These are phyloP conservation scores for Chelonus insularis DNA, from an alignment of 1,140 invertebrate species.

Conservation along the genomic window DNA sequence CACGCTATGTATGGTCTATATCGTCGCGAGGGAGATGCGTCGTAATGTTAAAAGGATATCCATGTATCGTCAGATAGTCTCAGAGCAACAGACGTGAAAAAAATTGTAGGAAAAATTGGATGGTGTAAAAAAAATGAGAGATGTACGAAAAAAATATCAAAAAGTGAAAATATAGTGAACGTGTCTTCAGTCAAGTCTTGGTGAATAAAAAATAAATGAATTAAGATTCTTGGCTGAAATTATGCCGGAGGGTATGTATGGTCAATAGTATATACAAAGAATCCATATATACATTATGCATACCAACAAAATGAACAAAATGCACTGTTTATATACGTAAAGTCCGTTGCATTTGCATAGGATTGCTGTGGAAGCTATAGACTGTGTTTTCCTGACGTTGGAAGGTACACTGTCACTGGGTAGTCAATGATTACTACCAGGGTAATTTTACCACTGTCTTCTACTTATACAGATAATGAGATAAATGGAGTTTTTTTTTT, in stretches of 20 bases:
- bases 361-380: slow-evolving; percentile 7
- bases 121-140: not conserved
- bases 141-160: not conserved
- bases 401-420: not conserved
- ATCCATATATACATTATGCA: slow-evolving; percentile 6
- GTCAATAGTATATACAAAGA: not conserved
- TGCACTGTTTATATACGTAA: slow-evolving; percentile 8
- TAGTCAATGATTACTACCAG: too few relatives aligned
- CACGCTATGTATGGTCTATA: slow-evolving; percentile 4
- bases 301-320: slow-evolving; percentile 12
- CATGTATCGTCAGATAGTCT: slow-evolving; percentile 44
- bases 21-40: not conserved
- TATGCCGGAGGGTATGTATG: slow-evolving; percentile 6
- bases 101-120: slow-evolving; percentile 24
- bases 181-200: too few relatives aligned
- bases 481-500: too few relatives aligned
- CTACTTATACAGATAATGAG: too few relatives aligned
- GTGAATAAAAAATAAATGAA: too few relatives aligned
- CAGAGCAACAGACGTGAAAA: slow-evolving; percentile 32
- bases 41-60: slow-evolving; percentile 46
- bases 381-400: not conserved
- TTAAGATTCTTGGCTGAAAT: too few relatives aligned
- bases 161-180: too few relatives aligned
- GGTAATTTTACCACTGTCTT: too few relatives aligned
- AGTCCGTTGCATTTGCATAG: slow-evolving; percentile 2